phyloP scores from a whole-genome alignment of 2,797 vertebrate genomes.

The Amazona ochrocephala region DNA sequence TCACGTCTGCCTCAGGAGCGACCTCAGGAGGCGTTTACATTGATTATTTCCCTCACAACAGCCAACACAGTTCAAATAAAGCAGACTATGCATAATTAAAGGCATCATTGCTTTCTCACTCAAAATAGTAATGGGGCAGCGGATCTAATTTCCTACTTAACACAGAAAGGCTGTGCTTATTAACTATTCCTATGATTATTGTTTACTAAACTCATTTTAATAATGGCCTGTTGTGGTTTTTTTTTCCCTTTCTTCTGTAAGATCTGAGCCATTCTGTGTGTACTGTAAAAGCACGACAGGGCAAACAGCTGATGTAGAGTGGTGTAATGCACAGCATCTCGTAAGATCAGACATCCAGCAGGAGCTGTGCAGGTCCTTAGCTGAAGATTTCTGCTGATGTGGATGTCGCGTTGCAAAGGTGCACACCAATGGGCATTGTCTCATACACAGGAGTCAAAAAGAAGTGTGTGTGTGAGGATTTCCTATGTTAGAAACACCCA shows the following conservation, averaged over 20 bases:
- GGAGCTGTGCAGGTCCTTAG: rapidly evolving
- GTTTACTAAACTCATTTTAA: constrained; percentile 71
- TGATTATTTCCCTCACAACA: constrained; percentile 69
- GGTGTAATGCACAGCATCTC: rapidly evolving
- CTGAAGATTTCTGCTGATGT: rapidly evolving
- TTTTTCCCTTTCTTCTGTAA: background rate
- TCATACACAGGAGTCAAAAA: rapidly evolving
- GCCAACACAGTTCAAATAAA: constrained; percentile 73
- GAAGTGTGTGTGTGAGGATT: rapidly evolving
- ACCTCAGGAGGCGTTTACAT: constrained; percentile 63
- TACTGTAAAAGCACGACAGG: background rate
- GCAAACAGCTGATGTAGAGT: background rate
- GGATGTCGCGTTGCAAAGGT: background rate
- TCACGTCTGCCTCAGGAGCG: constrained; percentile 63
- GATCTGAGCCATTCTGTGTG: background rate
- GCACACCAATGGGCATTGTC: rapidly evolving
- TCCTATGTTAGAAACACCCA: background rate
- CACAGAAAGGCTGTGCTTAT: constrained; percentile 62
- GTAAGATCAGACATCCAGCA: rapidly evolving
- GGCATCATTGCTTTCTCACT: constrained; percentile 70
- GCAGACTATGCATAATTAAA: constrained; percentile 76
- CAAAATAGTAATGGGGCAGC: constrained; percentile 67
- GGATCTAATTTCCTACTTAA: constrained; percentile 74
- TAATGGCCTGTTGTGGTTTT: background rate
- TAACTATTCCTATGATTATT: constrained; percentile 70